Conservation (phyloP, 2,797 vertebrate genomes). For the Esox lucius region DNA sequence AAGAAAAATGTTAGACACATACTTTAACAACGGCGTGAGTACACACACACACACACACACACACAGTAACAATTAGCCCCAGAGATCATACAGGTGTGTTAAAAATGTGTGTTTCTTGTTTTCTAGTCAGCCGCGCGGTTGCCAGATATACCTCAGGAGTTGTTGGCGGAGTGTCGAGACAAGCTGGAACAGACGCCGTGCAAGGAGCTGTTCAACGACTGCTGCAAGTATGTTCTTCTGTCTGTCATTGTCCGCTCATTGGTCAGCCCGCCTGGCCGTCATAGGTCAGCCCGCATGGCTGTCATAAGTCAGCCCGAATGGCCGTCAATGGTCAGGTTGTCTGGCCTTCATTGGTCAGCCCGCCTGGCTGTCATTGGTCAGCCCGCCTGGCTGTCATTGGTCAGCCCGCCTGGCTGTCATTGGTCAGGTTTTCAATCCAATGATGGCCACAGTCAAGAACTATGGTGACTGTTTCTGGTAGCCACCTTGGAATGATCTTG, state of each 20-base stretch:
- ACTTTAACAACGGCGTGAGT: constrained; percentile 87
- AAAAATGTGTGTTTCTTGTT: too few species aligned
- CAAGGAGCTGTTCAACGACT: constrained; percentile 88
- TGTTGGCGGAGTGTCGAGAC: constrained; percentile 80
- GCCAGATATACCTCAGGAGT: constrained; percentile 81
- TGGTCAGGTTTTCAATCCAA: neutral
- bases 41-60: constrained; percentile 16
- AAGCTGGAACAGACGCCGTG: constrained; percentile 82
- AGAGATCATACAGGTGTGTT: neutral
- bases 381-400: neutral
- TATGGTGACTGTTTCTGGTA: neutral
- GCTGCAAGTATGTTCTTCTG: constrained; percentile 77
- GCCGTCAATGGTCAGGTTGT: neutral
- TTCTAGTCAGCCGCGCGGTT: constrained; percentile 77
- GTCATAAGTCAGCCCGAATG: neutral
- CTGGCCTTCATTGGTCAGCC: neutral
- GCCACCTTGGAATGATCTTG: neutral
- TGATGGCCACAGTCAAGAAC: neutral
- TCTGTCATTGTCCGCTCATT: neutral
- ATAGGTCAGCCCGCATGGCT: too few species aligned
- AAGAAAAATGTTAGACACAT: constrained; percentile 83
- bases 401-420: neutral
- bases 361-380: neutral
- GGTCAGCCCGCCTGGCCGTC: neutral
- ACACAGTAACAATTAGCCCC: neutral